Evolutionary conservation across 2,888 invertebrate genomes (phyloP).

Genomic region (Barypeithes pellucidus): DNA sequence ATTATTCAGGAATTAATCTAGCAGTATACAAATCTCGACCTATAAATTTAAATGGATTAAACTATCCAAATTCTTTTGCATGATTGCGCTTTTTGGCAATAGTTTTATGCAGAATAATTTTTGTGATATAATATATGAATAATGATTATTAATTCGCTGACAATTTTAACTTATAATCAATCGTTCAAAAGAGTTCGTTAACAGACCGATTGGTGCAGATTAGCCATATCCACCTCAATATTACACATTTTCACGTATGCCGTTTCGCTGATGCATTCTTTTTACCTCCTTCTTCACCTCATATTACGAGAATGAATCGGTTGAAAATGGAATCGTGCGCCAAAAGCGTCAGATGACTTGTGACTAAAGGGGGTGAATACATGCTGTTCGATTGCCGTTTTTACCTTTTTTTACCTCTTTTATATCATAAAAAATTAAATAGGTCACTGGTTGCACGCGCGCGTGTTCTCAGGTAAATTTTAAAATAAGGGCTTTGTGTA

Average conservation of each 20-base stretch:
- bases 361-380: slow-evolving; percentile 54
- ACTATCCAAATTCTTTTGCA: no score
- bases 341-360: slow-evolving; percentile 54
- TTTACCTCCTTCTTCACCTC: slow-evolving; percentile 52
- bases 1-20: no score
- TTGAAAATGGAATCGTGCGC: slow-evolving; percentile 52
- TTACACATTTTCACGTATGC: slow-evolving; percentile 42
- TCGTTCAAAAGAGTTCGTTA: no score
- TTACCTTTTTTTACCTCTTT: slow-evolving; percentile 40
- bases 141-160: no score
- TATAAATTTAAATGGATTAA: no score
- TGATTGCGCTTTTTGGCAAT: no score
- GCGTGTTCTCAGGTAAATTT: slow-evolving; percentile 47
- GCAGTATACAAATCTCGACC: no score
- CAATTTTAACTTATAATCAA: no score
- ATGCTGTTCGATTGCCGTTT: slow-evolving; percentile 55
- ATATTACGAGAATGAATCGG: slow-evolving; percentile 56
- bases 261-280: slow-evolving; percentile 53
- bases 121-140: no score
- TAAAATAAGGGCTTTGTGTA: slow-evolving; percentile 18
- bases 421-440: slow-evolving; percentile 46
- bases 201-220: slow-evolving; percentile 38
- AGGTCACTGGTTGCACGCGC: slow-evolving; percentile 51
- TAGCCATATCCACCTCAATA: slow-evolving; percentile 10
- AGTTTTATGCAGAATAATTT: no score